A percentile compares a stretch with the other conserved stretches of the same genome.
Evolutionary conservation across 2,888 invertebrate genomes (phyloP).

Genomic region (Pseudococcus longispinus): DNA sequence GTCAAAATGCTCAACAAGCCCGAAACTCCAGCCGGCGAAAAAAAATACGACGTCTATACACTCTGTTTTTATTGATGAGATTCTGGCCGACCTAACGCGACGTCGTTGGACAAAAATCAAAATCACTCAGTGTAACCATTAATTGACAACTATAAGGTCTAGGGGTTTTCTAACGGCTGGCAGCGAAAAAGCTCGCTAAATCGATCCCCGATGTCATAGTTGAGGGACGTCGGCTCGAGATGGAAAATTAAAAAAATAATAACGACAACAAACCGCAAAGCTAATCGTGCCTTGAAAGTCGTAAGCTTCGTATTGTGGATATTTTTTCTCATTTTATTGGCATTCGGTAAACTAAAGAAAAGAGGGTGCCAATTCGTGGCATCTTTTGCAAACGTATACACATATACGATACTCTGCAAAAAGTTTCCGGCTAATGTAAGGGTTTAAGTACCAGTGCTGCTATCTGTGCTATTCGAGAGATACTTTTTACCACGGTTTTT

Average conservation of each 20-base stretch:
- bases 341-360: not conserved
- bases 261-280: not conserved
- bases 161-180: not conserved
- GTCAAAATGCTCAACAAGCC: not conserved
- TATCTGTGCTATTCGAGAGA: not conserved
- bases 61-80: constrained; percentile 3
- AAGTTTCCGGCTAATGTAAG: not conserved
- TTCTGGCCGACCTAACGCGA: not conserved
- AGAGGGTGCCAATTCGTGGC: not conserved
- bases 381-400: not conserved
- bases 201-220: not conserved
- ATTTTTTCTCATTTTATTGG: not conserved
- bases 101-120: not conserved
- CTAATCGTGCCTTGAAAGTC: constrained; percentile 1
- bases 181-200: not conserved
- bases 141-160: not conserved
- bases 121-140: constrained; percentile 8
- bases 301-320: not conserved
- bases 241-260: constrained; percentile 9
- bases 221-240: not conserved
- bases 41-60: not conserved
- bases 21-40: not conserved
- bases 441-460: not conserved
- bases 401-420: not conserved
- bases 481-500: not conserved